Base-by-base conservation (phyloP, 2,797 vertebrate genomes). In the Lithobates pipiens region DNA sequence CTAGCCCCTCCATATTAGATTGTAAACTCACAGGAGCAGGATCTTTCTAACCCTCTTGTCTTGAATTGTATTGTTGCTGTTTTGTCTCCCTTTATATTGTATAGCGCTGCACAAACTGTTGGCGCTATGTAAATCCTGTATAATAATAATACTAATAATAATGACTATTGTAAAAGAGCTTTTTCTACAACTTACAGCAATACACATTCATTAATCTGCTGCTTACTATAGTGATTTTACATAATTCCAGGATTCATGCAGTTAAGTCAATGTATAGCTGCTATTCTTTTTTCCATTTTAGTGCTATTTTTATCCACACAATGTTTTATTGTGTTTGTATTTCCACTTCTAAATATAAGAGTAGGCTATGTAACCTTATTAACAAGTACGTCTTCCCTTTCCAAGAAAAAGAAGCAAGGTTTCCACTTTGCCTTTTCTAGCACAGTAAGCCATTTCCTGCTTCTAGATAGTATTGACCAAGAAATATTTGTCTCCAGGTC, bases 311-410 rank as follows among this genome's bases (percentile, higher is more conserved):
- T 67, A 67, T 67, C n/a, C 13, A 6, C 25, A 67, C 65, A 61
- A 61, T 0, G 10, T 67, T 27, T 67, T 67, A 67, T 67, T 29
- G 6, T 13, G 27, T 67, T 29, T 67, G 54, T 61, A 61, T 61
- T 61, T 23, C 54, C 25, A 67, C 5, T 61, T 61, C 27, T 75
- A 46, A 68, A 50, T 50, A 75, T 36, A 65, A 29, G 73, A n/a
- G 73, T 70, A 67, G 42, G 73, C 27, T 39, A 44, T 10, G 71
- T 67, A 72, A 34, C 36, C 72, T 83, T 32, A 65, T 82, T 74
- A 68, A 29, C n/a, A 76, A 68, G 0, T 25, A 67, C 4, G 23
- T 8, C 39, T 39, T 39, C 9, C 29, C 75, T 83, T 76, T 34
- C 61, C 36, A 63, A 65, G 71, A 75, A 29, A 67, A 83, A 83